phyloP scores from a whole-genome alignment of 30 jellyfish, hydroid and myxozoan genomes.

The Sanderia malayensis region DNA sequence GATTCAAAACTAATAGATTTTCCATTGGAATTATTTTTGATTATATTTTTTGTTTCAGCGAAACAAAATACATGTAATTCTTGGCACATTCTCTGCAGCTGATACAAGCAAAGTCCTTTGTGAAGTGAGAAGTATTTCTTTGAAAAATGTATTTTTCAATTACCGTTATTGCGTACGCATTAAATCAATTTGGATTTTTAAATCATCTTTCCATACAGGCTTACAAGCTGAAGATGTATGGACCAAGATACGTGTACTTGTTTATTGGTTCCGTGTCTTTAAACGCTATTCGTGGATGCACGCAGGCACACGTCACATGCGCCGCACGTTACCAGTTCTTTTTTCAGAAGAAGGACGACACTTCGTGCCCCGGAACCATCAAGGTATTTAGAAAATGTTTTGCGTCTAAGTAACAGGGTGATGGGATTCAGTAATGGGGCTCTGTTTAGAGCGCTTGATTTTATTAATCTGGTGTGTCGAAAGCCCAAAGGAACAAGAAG shows the following conservation, averaged over 20 bases:
- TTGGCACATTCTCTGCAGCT: slow-evolving; percentile 65
- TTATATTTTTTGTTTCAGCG: slow-evolving; percentile 16
- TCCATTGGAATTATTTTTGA: no score
- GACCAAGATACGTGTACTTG: slow-evolving; percentile 66
- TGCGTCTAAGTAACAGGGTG: no score
- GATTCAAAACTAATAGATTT: no score
- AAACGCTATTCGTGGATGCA: slow-evolving; percentile 36
- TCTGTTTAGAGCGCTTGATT: no score
- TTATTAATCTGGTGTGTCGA: no score
- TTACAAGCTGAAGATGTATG: slow-evolving; percentile 61
- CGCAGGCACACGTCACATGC: slow-evolving; percentile 58
- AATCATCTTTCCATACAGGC: slow-evolving; percentile 20
- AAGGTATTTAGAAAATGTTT: no score
- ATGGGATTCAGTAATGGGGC: no score
- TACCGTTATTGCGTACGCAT: no score
- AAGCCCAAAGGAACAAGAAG: no score
- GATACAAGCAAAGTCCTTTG: slow-evolving; percentile 69
- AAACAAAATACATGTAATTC: slow-evolving; percentile 63
- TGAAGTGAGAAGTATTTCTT: no score
- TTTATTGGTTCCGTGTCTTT: slow-evolving; percentile 33
- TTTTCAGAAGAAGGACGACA: slow-evolving; percentile 15
- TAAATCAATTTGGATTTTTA: no score
- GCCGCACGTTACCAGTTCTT: slow-evolving; percentile 71
- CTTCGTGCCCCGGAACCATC: background rate
- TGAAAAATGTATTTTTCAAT: no score